Base-by-base conservation (phyloP, 1,140 invertebrate genomes). In the Calliphora vicina region DNA sequence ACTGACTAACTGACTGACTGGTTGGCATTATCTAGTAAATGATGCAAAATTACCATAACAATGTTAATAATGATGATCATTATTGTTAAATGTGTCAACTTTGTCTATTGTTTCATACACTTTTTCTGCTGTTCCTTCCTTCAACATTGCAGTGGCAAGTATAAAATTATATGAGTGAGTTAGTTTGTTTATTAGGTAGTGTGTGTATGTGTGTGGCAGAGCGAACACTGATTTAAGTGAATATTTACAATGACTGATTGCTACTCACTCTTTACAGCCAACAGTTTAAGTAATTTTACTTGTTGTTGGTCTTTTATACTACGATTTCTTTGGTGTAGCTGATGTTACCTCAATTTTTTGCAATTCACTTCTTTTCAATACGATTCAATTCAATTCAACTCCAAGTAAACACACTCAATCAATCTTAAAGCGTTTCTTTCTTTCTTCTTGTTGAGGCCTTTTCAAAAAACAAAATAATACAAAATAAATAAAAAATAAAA, bases 241-340 rank as follows among this genome's bases (percentile, higher is more conserved):
- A 78, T 78, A 45, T 78, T 45, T 25, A 78, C 74, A 78, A 23
- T 78, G 74, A 78, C 74, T 45, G 74, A 78, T 78, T 15, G 74
- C 74, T 20, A 25, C 10, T 45, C 74, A 78, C 35, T 8, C 20
- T 78, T 43, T n/a, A 9, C 29, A 78, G 42, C 1, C n/a, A 43
- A 25, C n/a, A 42, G 9, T 13, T 76, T 45, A 78, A 78, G 74
- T 78, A 43, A 78, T 78, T 78, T 78, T 78, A 43, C 74, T 78
- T 78, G 74, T 57, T 57, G 50, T 67, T 67, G 61, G 61, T 25
- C 61, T 67, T n/a, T 57, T 67, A 67, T 57, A 67, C 20, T 23
- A 10, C 2, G 8, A 23, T 67, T 67, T 23, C 50, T 35, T 76
- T 76, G 73, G 17, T 76, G n/a, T 42, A 42, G 29, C 35, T 43